Percentiles rank a stretch among this genome's conserved stretches.
phyloP scores from a whole-genome alignment of 2,797 vertebrate genomes.

The Pipistrellus kuhlii region DNA sequence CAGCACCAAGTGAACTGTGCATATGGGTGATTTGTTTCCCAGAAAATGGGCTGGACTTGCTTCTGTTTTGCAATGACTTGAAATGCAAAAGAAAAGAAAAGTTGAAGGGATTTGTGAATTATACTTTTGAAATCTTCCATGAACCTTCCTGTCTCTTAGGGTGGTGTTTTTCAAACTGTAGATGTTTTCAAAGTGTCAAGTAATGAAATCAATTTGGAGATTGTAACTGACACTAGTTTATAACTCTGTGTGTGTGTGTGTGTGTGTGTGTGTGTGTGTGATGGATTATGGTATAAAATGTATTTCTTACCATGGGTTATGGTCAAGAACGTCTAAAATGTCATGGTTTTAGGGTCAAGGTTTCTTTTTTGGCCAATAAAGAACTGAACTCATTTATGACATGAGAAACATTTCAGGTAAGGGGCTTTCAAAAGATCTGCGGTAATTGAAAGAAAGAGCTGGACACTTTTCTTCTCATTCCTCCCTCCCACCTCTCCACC shows the following conservation, averaged over 20 bases:
- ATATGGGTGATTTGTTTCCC: neutral
- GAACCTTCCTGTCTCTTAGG: neutral
- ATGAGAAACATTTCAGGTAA: neutral
- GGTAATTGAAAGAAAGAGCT: conserved; percentile 1
- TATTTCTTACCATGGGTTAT: neutral
- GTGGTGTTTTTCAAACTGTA: conserved; percentile 29
- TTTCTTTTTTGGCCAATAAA: neutral
- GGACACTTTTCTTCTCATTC: neutral
- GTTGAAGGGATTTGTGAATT: neutral
- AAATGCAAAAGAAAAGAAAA: conserved; percentile 57
- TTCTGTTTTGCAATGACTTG: conserved; percentile 49
- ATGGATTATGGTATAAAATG: neutral
- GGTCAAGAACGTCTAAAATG: conserved; percentile 10
- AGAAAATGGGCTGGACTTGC: conserved; percentile 26
- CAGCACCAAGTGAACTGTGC: neutral
- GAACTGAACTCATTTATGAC: neutral
- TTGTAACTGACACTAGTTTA: neutral
- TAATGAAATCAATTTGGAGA: neutral
- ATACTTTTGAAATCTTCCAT: conserved; percentile 38
- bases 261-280: neutral
- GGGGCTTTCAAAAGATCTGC: neutral
- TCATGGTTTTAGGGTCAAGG: neutral
- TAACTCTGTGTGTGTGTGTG: neutral
- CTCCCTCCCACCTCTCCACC: neutral
- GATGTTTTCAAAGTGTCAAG: neutral